Evolutionary conservation across 2,888 invertebrate genomes (phyloP), one percentile per base, ranked within the genome.

Genomic region (Ornithoptera alexandrae): DNA sequence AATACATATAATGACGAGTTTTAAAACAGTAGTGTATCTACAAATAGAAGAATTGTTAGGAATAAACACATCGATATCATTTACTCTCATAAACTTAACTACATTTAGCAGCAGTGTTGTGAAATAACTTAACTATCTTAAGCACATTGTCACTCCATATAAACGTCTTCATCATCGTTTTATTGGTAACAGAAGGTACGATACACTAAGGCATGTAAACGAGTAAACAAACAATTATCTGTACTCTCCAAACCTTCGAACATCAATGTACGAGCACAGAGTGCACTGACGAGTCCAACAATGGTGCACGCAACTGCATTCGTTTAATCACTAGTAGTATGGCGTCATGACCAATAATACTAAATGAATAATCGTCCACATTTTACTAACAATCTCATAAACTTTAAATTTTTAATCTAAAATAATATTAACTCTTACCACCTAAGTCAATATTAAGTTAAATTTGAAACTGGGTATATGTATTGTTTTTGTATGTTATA

Each of bases 241-340:
- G 8, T 20, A 57, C 57, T 10, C 6, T 57, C 57, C 57, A 57
- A 10, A 20, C 20, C 10, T 57, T 57, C 57, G 20, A 8, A 2
- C 20, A 57, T 57, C 57, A 6, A 18, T 22, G 20, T 22, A 22
- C 22, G 22, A 22, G 22, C n/a, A 6, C 20, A 6, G 20, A 6
- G 57, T 20, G n/a, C 7, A 20, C 39, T 12, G 46, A 22, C 61
- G n/a, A 10, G n/a, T 18, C 61, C 10, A 42, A 61, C 61, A 61
- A 46, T 46, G 24, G 46, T 20, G 46, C 62, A 62, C 62, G 62
- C 62, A 24, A 62, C n/a, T 62, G 61, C 20, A 46, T 39, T 50
- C 22, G 24, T 22, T 46, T 62, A 39, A 61, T 46, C 62, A 62
- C 46, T 46, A 22, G 12, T 12, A 4, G 15, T 46, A 17, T 15